These are phyloP conservation scores for Lynx canadensis DNA, from an alignment of 2,113 vertebrate species.

Conservation along the genomic window DNA sequence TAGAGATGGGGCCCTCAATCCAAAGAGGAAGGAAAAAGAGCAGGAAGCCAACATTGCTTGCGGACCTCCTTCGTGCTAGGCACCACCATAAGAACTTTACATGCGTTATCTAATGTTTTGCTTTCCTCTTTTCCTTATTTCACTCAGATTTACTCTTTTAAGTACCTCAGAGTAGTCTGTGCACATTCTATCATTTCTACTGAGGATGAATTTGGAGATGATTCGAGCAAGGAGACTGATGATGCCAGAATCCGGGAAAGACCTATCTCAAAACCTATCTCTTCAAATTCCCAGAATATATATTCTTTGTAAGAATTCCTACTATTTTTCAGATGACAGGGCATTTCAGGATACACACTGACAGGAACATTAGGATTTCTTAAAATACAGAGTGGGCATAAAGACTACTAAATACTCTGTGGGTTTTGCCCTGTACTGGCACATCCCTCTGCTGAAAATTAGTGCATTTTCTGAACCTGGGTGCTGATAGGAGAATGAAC, in stretches of 20 bases:
- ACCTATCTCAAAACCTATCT: background rate
- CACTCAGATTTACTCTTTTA: background rate
- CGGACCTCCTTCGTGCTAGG: background rate
- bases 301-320: background rate
- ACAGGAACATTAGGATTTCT: background rate
- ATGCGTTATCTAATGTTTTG: background rate
- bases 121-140: background rate
- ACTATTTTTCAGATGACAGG: background rate
- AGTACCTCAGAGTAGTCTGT: background rate
- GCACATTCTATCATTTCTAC: background rate
- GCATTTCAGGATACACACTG: background rate
- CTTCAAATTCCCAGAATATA: background rate
- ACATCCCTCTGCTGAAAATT: background rate
- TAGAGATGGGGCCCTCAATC: background rate
- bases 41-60: background rate
- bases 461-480: background rate
- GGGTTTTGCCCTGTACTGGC: background rate
- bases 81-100: background rate
- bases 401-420: background rate
- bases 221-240: background rate
- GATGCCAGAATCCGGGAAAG: background rate
- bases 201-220: slow-evolving; percentile 27
- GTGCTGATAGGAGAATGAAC: background rate
- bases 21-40: background rate
- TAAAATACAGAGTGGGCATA: background rate